Conservation (phyloP, 1,140 invertebrate species). For the Probaryconus sp. region DNA sequence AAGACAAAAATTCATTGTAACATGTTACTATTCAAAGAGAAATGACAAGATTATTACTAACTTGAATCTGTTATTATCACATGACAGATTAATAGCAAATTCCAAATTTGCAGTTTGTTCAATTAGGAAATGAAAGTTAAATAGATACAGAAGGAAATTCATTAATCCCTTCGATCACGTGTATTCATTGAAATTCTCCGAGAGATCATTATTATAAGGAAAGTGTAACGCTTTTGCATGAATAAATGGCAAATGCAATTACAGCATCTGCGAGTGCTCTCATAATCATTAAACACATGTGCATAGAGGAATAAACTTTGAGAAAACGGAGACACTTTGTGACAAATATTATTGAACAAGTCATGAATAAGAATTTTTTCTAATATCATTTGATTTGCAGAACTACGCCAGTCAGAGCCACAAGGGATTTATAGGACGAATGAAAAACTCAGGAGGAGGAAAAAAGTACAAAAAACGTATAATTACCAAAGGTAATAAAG, state of each 20-base stretch:
- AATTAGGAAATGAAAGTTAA: slow-evolving; percentile 61
- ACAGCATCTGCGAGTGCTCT: slow-evolving; percentile 1
- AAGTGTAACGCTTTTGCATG: slow-evolving; percentile 39
- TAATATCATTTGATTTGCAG: too few relatives aligned
- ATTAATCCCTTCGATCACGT: slow-evolving; percentile 59
- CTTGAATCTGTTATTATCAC: slow-evolving; percentile 6
- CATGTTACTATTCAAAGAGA: too few relatives aligned
- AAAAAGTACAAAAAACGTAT: slow-evolving; percentile 58
- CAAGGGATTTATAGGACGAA: slow-evolving; percentile 49
- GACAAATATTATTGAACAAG: too few relatives aligned
- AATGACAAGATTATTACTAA: not conserved
- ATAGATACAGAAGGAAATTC: slow-evolving; percentile 50
- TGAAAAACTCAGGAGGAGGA: slow-evolving; percentile 57
- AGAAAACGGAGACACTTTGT: too few relatives aligned
- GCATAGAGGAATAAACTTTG: too few relatives aligned
- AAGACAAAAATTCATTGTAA: too few relatives aligned
- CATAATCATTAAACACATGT: too few relatives aligned
- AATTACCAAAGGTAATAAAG: slow-evolving; percentile 54
- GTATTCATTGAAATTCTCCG: slow-evolving; percentile 26
- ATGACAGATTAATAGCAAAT: slow-evolving; percentile 42
- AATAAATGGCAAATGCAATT: not conserved
- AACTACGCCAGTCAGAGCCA: slow-evolving; percentile 50
- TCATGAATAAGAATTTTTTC: too few relatives aligned
- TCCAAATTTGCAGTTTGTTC: slow-evolving; percentile 35
- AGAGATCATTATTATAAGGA: slow-evolving; percentile 29